Evolutionary conservation across 2,113 vertebrate species (phyloP).

Genomic region (Apodemus speciosus): DNA sequence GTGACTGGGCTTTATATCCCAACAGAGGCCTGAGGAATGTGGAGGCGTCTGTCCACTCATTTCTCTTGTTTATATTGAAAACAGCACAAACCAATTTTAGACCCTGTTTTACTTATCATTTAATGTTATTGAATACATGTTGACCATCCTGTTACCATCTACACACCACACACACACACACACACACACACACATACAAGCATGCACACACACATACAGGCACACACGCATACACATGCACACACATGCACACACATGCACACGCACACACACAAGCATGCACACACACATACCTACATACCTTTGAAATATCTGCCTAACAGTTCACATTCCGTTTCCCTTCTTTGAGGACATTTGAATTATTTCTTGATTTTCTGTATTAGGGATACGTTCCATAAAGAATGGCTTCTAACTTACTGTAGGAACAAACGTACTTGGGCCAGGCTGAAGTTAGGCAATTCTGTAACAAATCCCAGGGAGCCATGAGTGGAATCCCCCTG

Average conservation of each 20-base stretch:
- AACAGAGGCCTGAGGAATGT: not conserved
- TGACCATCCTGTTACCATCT: not conserved
- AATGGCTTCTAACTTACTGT: not conserved
- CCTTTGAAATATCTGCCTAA: not conserved
- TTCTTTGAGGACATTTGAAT: not conserved
- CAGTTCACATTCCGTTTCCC: not conserved
- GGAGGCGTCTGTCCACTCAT: not conserved
- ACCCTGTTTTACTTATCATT: not conserved
- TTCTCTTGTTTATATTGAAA: slow-evolving; percentile 36
- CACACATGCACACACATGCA: not conserved
- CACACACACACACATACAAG: not conserved
- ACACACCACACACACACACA: too few species aligned
- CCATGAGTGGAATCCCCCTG: too few species aligned
- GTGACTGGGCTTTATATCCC: not conserved
- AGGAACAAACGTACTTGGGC: not conserved
- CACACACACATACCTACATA: not conserved
- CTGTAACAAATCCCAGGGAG: not conserved
- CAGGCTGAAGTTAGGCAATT: not conserved
- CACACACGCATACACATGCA: not conserved
- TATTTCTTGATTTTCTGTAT: not conserved
- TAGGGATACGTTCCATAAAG: not conserved
- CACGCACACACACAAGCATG: not conserved
- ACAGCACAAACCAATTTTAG: not conserved
- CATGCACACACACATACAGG: not conserved
- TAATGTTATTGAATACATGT: not conserved